phyloP scores from a whole-genome alignment of 2,113 vertebrate species.

The Octodon degus region DNA sequence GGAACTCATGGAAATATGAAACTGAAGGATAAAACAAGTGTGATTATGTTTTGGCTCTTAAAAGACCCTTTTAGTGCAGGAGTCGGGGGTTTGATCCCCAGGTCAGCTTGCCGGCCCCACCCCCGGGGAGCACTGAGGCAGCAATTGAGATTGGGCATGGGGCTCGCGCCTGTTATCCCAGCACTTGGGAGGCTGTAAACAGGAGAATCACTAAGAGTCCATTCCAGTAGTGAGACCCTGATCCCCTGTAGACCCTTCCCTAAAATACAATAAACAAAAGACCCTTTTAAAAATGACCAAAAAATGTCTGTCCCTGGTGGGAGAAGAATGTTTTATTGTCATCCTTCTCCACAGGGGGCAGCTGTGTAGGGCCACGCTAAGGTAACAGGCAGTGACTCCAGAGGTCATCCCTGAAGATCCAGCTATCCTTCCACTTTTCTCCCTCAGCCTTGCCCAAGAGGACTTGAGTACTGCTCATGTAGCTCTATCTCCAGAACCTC shows the following conservation, averaged over 20 bases:
- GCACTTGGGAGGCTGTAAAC: no score
- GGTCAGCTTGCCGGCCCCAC: no score
- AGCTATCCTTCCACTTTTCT: no score
- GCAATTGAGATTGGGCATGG: no score
- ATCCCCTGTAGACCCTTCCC: no score
- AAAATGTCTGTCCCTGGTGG: not conserved
- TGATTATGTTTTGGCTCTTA: not conserved
- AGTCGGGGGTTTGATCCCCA: no score
- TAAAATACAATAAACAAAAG: not conserved
- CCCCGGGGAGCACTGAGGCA: no score
- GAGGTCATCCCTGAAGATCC: not conserved
- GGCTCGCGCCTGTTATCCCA: no score
- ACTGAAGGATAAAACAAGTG: not conserved
- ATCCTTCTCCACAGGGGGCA: fast-evolving
- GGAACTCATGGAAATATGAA: not conserved
- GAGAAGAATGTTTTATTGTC: fast-evolving
- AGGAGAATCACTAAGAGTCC: no score
- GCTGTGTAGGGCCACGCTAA: no score
- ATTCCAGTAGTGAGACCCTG: no score
- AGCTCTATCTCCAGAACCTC: not conserved
- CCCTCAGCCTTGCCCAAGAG: not conserved
- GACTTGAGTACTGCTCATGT: not conserved
- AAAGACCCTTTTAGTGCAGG: not conserved
- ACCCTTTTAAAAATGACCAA: not conserved
- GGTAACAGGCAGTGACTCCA: not conserved